Evolutionary conservation across 2,113 vertebrate genomes (phyloP), one percentile per base, ranked within the genome.

Genomic region (Callorhinus ursinus): DNA sequence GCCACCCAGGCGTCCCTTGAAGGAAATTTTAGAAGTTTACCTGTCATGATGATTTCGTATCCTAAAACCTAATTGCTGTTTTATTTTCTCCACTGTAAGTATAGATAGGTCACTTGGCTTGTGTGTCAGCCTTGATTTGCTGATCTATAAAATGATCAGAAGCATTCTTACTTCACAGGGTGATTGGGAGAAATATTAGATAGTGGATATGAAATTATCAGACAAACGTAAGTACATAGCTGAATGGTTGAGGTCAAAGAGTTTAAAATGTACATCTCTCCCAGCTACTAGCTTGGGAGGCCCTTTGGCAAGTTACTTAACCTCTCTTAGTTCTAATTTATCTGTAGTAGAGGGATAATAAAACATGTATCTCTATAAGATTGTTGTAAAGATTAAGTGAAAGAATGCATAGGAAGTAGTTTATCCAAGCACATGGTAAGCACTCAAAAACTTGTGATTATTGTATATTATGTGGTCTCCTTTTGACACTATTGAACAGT

Each of bases 231-330:
- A 77, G 15, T 61, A 61, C 49, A n/a, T 51, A 94, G 55, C 55
- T 90, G 18, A 93, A 71, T 87, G 59, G 22, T 76, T 83, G 24
- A 53, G 19, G 65, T 95, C 4, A n/a, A 95, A 95, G 88, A 88
- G 28, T 84, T 61, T 93, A 74, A 93, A 86, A 69, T 89, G 59
- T 46, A n/a, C 12, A 24, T 92, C 31, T 90, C 21, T 82, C 15
- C 28, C 2, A 33, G 13, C 49, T 84, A 57, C 51, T 96, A 69
- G 33, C 61, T 91, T 93, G 26, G 71, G 69, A 93, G 5, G 21
- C 31, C 39, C 51, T 87, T 96, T 91, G 72, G 67, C 67, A 77
- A 77, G 10, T 46, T 91, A 88, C 6, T 93, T 93, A 93, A 84
- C 77, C 65, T 26, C 5, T 86, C 42, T 86, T 59, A 94, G 80